These are phyloP conservation scores for Tenthredo livida DNA, from an alignment of 2,888 invertebrate species.

Conservation along the genomic window DNA sequence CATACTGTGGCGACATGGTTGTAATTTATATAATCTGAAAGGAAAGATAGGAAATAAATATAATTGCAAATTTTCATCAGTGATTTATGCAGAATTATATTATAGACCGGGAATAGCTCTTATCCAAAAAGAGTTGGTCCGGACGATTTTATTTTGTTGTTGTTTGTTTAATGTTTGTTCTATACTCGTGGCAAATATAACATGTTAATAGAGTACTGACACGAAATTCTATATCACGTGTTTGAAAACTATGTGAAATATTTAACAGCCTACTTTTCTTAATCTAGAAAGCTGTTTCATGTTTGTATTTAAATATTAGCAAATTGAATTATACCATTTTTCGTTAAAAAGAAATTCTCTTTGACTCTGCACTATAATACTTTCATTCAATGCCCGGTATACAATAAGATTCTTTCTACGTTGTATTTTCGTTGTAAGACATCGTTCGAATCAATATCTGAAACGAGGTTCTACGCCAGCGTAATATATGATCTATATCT, in stretches of 20 bases:
- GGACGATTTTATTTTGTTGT: not conserved
- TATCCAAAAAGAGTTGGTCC: not conserved
- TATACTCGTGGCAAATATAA: not conserved
- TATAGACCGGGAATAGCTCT: not conserved
- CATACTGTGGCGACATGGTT: constrained; percentile 61
- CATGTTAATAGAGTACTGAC: constrained; percentile 2
- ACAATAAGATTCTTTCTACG: not conserved
- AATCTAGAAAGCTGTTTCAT: not conserved
- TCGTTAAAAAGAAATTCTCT: not conserved
- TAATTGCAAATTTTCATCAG: not conserved
- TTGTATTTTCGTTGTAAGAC: not conserved
- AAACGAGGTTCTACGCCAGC: not conserved
- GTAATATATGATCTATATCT: not conserved
- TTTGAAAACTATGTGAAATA: not conserved
- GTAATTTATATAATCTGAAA: constrained; percentile 39
- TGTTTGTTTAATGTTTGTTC: not conserved
- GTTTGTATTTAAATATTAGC: not conserved
- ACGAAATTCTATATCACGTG: not conserved
- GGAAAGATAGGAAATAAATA: not conserved
- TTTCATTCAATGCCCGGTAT: not conserved
- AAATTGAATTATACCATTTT: not conserved
- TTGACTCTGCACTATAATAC: too few species aligned
- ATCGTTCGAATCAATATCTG: constrained; percentile 1
- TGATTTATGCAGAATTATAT: not conserved
- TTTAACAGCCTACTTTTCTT: not conserved